Evolutionary conservation across 2,888 invertebrate species (phyloP), one percentile per base, ranked within the genome.

Genomic region (Cosmia pyralina): DNA sequence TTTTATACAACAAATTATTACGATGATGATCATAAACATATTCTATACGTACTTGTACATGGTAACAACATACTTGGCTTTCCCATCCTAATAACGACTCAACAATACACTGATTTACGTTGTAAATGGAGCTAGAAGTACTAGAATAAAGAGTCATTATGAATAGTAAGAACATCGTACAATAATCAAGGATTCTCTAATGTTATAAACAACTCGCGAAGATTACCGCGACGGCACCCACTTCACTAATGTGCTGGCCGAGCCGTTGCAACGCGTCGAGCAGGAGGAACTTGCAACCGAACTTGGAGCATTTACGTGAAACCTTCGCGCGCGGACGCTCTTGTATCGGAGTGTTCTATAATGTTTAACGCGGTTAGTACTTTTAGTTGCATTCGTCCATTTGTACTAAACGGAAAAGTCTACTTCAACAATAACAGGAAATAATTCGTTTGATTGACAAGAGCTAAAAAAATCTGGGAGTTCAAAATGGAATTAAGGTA

Each of bases 291-390:
- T 98, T 98, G 86, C 97, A 97, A 78, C 97, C 96, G 90, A 97
- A 97, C 93, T 98, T 98, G 66, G 97, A 97, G 91, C 98, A 98
- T 92, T 98, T 98, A 92, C 98, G 98, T 67, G 98, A 97, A 58
- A 98, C 97, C 93, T 98, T 98, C 60, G 97, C 98, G 93, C 98
- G 98, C 75, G 98, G 98, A 88, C 98, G 97, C 94, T 98, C 98
- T 94, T 98, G 98, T 88, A 98, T 98, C 82, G 98, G 81, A 65
- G 87, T 81, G 79, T 82, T 91, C 94, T 92, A 91, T 75, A 82
- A 82, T 64, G 65, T 69, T 59, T 41, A 74, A 75, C 80, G 73
- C 38, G 63, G 65, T 66, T 64, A 74, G 46, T 55, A 75, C 38
- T n/a, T n/a, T 57, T 52, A 52, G 46, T 28, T 41, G 22, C 15